These are phyloP conservation scores for Chaitophorus viminalis DNA, from an alignment of 2,888 invertebrate species.

Conservation along the genomic window DNA sequence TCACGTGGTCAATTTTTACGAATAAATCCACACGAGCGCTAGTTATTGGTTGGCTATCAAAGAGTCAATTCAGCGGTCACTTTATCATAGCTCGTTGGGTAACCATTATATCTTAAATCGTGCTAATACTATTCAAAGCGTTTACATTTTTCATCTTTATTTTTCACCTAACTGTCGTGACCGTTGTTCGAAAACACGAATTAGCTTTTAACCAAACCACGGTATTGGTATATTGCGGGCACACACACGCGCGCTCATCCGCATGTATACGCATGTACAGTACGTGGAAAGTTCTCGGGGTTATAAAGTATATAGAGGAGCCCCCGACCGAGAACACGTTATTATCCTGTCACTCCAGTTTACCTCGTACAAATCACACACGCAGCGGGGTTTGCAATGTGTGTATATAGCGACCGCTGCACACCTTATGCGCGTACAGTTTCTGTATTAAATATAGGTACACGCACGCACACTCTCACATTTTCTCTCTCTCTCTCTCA, in stretches of 20 bases:
- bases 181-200: constrained; percentile 3
- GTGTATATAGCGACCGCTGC: not conserved
- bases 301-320: not conserved
- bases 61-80: too few relatives aligned
- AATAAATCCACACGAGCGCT: too few relatives aligned
- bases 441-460: not conserved
- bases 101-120: too few relatives aligned
- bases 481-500: too few relatives aligned
- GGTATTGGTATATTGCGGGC: not conserved
- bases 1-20: too few relatives aligned
- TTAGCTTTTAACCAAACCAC: constrained; percentile 44
- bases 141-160: not conserved
- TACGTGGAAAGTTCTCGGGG: constrained; percentile 34
- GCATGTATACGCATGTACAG: not conserved
- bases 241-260: not conserved
- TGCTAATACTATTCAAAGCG: not conserved
- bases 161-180: not conserved
- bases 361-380: constrained; percentile 41
- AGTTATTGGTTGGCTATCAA: too few relatives aligned
- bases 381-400: constrained; percentile 20
- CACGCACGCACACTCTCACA: not conserved
- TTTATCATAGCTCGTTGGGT: too few relatives aligned
- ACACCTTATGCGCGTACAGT: not conserved
- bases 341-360: constrained; percentile 42
- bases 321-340: constrained; percentile 43